A percentile compares a stretch with the other conserved stretches of the same genome.
These are phyloP conservation scores for Collichthys lucidus DNA, from an alignment of 2,113 vertebrate genomes.

Conservation along the genomic window DNA sequence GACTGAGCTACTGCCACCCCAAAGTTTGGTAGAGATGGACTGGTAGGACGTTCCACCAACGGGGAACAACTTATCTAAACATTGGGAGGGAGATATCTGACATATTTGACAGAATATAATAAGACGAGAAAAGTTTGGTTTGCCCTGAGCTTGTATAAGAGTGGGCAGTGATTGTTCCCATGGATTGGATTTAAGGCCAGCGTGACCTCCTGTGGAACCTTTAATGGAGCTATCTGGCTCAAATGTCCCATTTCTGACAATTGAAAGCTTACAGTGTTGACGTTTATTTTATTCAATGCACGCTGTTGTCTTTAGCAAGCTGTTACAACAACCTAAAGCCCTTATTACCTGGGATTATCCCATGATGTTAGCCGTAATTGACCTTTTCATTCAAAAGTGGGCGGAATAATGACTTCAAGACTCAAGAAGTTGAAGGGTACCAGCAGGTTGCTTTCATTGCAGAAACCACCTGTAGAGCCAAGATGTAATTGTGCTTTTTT, in stretches of 20 bases:
- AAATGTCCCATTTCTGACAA: neutral
- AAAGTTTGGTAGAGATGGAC: no score
- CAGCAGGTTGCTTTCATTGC: neutral
- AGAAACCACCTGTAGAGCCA: neutral
- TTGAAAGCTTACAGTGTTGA: neutral
- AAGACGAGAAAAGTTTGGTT: no score
- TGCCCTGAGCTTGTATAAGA: no score
- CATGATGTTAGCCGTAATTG: neutral
- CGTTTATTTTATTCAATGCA: neutral
- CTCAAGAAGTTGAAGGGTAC: neutral
- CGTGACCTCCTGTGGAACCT: neutral
- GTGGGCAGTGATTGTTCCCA: neutral
- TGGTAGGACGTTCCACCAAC: no score
- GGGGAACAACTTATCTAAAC: no score
- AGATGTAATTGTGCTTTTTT: neutral
- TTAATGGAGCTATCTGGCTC: neutral
- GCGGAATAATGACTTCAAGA: conserved; percentile 25
- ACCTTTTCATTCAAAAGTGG: conserved; percentile 4
- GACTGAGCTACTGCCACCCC: no score
- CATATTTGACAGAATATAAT: no score
- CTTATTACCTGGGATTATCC: conserved; percentile 13
- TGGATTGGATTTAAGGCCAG: neutral
- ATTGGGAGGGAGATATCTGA: no score
- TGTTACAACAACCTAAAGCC: neutral
- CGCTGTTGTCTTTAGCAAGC: conserved; percentile 7